These are phyloP conservation scores for Thaumetopoea pityocampa DNA, from an alignment of 1,140 invertebrate genomes.

Conservation along the genomic window DNA sequence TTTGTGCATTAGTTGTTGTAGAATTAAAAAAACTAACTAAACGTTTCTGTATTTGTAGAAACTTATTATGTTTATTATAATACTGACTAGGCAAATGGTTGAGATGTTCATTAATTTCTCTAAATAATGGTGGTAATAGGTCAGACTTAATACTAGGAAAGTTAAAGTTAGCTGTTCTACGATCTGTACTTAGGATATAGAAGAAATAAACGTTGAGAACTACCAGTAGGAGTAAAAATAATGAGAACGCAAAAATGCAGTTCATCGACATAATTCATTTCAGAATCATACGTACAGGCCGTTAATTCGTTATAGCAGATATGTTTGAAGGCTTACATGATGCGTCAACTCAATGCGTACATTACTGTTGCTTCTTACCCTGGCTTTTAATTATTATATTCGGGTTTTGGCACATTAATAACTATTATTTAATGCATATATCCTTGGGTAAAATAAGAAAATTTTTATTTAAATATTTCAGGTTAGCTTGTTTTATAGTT, in stretches of 20 bases:
- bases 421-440: too few species aligned
- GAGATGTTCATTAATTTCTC: conserved; percentile 55
- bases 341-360: too few species aligned
- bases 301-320: too few species aligned
- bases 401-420: too few species aligned
- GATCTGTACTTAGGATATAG: conserved; percentile 46
- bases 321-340: too few species aligned
- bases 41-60: conserved; percentile 34
- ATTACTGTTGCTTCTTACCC: too few species aligned
- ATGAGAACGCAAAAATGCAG: conserved; percentile 59
- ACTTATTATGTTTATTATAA: conserved; percentile 50
- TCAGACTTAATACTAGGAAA: conserved; percentile 44
- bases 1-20: conserved; percentile 27
- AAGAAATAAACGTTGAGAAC: conserved; percentile 63
- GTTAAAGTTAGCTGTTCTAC: conserved; percentile 35
- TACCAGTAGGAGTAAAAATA: conserved; percentile 57
- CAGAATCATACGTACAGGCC: too few species aligned
- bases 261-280: conserved; percentile 54
- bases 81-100: conserved; percentile 55
- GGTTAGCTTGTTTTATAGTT: too few species aligned
- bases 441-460: too few species aligned
- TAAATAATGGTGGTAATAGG: conserved; percentile 40
- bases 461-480: too few species aligned
- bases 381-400: too few species aligned
- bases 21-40: conserved; percentile 51